Conservation (phyloP, 1,140 invertebrate genomes). For the Paralvinella palmiformis region DNA sequence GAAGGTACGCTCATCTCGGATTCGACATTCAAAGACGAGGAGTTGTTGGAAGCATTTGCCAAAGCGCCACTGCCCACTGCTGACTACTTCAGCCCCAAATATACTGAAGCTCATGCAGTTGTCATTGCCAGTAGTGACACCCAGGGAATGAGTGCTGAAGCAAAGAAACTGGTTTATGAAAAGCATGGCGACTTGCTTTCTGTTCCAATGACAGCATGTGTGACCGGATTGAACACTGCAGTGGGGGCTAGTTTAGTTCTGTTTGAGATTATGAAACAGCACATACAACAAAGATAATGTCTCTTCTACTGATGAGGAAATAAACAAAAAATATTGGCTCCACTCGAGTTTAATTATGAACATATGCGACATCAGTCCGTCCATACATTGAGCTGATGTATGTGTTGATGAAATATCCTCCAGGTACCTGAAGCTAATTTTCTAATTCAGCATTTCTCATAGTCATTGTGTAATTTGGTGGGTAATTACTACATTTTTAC, state of each 20-base stretch:
- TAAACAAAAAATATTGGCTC: no score
- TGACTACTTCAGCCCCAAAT: conserved; percentile 35
- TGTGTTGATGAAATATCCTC: no score
- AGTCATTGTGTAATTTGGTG: no score
- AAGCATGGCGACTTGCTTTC: conserved; percentile 50
- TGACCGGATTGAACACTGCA: conserved; percentile 81
- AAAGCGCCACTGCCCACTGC: conserved; percentile 20
- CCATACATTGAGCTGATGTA: no score
- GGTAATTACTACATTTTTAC: no score
- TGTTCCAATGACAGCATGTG: conserved; percentile 68
- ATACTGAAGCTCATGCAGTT: conserved; percentile 51
- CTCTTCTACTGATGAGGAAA: not conserved
- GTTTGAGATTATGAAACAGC: conserved; percentile 79
- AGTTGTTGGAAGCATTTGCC: not conserved
- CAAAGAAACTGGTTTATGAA: conserved; percentile 56
- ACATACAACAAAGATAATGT: no score
- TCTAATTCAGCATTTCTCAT: no score
- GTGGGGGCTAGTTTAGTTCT: conserved; percentile 73
- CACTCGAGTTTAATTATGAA: no score
- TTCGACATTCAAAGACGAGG: not conserved
- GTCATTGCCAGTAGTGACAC: conserved; percentile 83
- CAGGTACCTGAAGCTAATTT: no score
- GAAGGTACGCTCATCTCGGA: not conserved
- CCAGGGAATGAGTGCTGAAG: conserved; percentile 68
- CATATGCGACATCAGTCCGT: no score